Base-by-base conservation (phyloP, 2,797 vertebrate species). In the Lacerta viridis region DNA sequence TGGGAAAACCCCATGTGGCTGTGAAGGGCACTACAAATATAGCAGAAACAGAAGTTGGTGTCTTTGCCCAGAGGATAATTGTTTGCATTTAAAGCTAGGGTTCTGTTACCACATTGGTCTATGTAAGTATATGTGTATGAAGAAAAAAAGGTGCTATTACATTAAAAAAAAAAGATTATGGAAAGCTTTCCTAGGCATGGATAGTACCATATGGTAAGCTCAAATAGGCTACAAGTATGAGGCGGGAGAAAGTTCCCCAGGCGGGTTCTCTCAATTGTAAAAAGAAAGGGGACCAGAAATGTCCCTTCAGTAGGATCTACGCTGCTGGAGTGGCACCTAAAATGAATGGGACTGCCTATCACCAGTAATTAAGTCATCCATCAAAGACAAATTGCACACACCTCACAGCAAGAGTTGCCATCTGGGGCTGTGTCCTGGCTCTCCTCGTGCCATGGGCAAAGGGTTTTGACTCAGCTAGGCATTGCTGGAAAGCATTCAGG, bases 321-420 rank as follows among this genome's bases (percentile, higher is more conserved):
- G 4, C 85, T 71, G 66, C 46, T 72, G 77, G 85, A 41, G 33
- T 71, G 77, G 33, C 66, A 59, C 33, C 66, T 87, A 71, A 80
- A 86, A 87, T 87, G 71, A 87, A 87, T 77, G 59, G 17, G 72
- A 2, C 25, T 76, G 84, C n/a, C 84, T 64, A 9, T 87, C 77
- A 72, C 55, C 36, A 6, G 66, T 71, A 71, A 87, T 39, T 29
- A 59, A 87, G 66, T 59, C 76, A 80, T 72, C 85, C 77, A 87
- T 87, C 85, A 87, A 72, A 87, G 85, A 55, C 43, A 80, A 27
- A 33, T 20, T 39, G 33, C 3, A 15, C 66, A 80, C 66, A 59
- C 46, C 33, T 86, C 85, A 29, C 85, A 87, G 77, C 43, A 71
- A 80, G 85, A 81, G 50, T 17, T 80, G 85, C 77, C 85, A 87